Evolutionary conservation across 1,140 invertebrate species (phyloP), one percentile per base, ranked within the genome.

Genomic region (Lycorma delicatula): DNA sequence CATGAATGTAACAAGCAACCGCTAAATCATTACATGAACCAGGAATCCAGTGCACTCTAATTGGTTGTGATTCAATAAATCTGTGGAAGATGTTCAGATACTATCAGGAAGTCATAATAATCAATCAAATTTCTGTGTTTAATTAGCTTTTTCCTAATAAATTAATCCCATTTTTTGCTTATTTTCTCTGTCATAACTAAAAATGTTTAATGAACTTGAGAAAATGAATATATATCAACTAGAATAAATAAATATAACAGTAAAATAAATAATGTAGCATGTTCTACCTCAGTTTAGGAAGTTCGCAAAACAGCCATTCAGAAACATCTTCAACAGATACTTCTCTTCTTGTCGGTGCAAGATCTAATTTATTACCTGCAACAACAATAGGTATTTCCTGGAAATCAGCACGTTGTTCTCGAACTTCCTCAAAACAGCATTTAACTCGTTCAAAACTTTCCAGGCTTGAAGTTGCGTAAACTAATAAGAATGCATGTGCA

Each of bases 401-500:
- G 66, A 79, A 86, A 65, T 90, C 88, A 3, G 79, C 76, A 41
- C 87, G 72, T 64, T 89, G 85, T 67, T 91, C 88, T 60, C 86
- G 77, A 36, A 92, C 86, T 72, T 91, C 87, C 67, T 89, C 85
- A 69, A 92, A 89, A 64, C 87, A 86, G 64, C 83, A 79, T 68
- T 89, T 89, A 38, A 91, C 79, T 61, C 81, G 82, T 53, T 82
- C 78, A 67, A 91, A 88, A n/a, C 86, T 89, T 27, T 80, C 75
- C 56, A 75, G 73, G 44, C 84, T 84, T 18, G 87, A 89, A n/a
- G 89, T 81, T 12, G 88, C 83, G 70, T 93, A 95, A 9, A 94
- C 91, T 16, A 95, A 77, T 31, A 94, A 80, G 68, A 95, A 95
- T 7, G 90, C 92, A 70, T 91, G 85, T 4, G 90, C 91, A 3